Evolutionary conservation across 1,140 invertebrate species (phyloP).

Genomic region (Parapsyche elsis): DNA sequence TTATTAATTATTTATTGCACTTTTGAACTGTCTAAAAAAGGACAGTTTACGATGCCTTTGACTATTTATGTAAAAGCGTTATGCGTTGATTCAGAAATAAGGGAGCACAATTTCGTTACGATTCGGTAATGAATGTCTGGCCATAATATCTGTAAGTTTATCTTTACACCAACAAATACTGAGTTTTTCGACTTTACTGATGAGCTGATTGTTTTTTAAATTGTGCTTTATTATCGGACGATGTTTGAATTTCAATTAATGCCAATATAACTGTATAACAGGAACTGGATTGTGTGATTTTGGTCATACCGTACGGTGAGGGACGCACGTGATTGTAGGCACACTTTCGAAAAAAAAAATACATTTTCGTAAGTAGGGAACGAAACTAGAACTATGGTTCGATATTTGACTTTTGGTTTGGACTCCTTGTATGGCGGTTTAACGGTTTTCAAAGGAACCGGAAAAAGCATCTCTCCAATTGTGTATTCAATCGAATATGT

Average conservation of each 20-base stretch:
- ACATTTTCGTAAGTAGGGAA: constrained; percentile 1
- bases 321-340: constrained; percentile 13
- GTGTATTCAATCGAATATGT: too few species aligned
- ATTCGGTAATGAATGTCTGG: too few species aligned
- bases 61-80: too few species aligned
- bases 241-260: background rate
- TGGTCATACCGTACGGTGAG: constrained; percentile 1
- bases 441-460: background rate
- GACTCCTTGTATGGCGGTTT: background rate
- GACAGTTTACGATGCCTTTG: too few species aligned
- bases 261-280: background rate
- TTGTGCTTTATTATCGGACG: too few species aligned
- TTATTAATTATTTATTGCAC: constrained; percentile 26
- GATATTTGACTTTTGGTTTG: background rate
- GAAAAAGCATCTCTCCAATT: too few species aligned
- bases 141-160: too few species aligned
- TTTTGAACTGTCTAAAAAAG: background rate
- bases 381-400: constrained; percentile 12
- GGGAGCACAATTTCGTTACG: too few species aligned
- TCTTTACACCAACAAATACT: too few species aligned
- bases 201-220: too few species aligned
- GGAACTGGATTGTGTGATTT: background rate
- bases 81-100: too few species aligned
- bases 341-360: constrained; percentile 11
- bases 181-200: too few species aligned